Evolutionary conservation across 2,888 invertebrate species (phyloP).

Genomic region (Philaethria dido): DNA sequence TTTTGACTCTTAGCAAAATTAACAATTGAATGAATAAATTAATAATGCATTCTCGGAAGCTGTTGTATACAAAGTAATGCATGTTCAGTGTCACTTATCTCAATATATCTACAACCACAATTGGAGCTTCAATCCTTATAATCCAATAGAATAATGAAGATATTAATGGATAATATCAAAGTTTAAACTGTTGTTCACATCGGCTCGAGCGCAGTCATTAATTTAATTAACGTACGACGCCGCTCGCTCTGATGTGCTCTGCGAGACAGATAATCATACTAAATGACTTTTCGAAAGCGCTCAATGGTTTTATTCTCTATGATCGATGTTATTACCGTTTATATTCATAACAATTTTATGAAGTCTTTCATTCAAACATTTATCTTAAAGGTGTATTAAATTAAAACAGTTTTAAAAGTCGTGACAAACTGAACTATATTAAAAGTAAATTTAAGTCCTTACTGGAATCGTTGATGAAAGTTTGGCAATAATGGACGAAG

Average conservation of each 20-base stretch:
- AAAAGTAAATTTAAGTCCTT: neutral
- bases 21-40: neutral
- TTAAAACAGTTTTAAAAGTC: neutral
- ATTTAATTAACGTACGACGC: conserved; percentile 75
- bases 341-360: conserved; percentile 29
- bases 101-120: conserved; percentile 36
- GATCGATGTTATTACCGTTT: conserved; percentile 37
- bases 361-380: conserved; percentile 1
- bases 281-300: conserved; percentile 76
- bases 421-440: neutral
- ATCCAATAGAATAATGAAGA: conserved; percentile 44
- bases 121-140: conserved; percentile 43
- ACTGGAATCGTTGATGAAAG: neutral
- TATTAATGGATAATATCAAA: conserved; percentile 47
- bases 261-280: conserved; percentile 75
- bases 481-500: neutral
- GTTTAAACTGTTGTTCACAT: conserved; percentile 44
- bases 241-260: conserved; percentile 63
- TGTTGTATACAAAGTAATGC: conserved; percentile 1
- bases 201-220: conserved; percentile 61
- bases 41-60: neutral
- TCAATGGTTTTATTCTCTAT: conserved; percentile 58
- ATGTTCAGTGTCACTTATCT: conserved; percentile 2
- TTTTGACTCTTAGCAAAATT: neutral
- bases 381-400: neutral